A percentile compares a stretch with the other conserved stretches of the same genome.
Evolutionary conservation across 2,888 invertebrate species (phyloP).

Genomic region (Eupithecia exiguata): DNA sequence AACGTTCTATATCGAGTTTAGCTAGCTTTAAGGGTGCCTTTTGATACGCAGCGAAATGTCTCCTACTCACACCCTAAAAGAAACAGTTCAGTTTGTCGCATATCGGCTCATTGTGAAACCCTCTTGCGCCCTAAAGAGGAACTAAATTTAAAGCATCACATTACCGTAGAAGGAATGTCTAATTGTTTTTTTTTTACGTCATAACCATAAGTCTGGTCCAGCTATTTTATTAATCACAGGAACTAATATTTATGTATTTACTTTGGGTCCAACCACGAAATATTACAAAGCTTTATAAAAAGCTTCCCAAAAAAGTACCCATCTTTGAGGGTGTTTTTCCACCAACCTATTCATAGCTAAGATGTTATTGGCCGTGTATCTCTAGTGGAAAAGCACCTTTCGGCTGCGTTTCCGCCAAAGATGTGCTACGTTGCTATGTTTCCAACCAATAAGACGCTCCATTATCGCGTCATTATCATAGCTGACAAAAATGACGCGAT

Average conservation of each 20-base stretch:
- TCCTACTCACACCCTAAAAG: background rate
- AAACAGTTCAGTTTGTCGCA: background rate
- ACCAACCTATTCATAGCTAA: background rate
- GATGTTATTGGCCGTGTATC: background rate
- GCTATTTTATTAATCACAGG: background rate
- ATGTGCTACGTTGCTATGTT: no score
- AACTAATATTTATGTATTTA: slow-evolving; percentile 4
- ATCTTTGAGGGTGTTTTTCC: background rate
- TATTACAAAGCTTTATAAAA: background rate
- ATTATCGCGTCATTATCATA: no score
- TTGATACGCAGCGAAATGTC: background rate
- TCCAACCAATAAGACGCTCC: no score
- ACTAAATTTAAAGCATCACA: background rate
- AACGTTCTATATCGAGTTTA: no score
- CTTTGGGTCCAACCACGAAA: background rate
- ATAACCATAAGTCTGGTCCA: background rate
- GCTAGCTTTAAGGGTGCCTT: background rate
- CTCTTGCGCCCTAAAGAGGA: background rate
- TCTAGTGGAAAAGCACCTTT: background rate
- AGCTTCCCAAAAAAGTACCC: no score
- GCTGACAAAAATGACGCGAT: no score
- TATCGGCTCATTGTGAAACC: background rate
- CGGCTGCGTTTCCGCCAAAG: no score
- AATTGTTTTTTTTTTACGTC: background rate
- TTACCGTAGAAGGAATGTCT: background rate